Conservation (phyloP, 1,140 invertebrate genomes). For the Drosophila athabasca region DNA sequence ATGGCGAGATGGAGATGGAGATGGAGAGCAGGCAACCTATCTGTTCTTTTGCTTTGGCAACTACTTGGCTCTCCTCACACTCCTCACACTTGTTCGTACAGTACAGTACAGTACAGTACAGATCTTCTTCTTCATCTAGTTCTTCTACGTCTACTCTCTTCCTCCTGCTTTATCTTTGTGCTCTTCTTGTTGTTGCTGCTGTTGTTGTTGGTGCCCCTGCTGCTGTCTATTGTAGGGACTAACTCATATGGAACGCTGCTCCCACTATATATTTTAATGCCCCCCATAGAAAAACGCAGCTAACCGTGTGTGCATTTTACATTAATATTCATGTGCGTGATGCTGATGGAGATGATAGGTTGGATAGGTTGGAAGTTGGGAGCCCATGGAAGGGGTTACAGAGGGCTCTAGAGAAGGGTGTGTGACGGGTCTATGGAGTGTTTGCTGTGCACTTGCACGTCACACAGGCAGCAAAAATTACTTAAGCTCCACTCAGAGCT, state of each 20-base stretch:
- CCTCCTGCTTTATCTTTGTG: slow-evolving; percentile 3
- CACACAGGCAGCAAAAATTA: slow-evolving; percentile 73
- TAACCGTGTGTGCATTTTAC: slow-evolving; percentile 79
- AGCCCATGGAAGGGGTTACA: too few species aligned
- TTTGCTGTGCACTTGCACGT: slow-evolving; percentile 76
- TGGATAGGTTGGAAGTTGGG: background rate
- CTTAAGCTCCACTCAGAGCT: slow-evolving; percentile 50
- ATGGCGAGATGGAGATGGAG: background rate
- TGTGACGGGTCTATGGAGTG: slow-evolving; percentile 17
- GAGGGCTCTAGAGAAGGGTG: too few species aligned
- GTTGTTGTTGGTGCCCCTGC: background rate
- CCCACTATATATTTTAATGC: slow-evolving; percentile 77
- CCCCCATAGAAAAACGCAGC: slow-evolving; percentile 73
- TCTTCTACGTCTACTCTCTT: slow-evolving; percentile 14
- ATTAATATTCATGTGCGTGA: slow-evolving; percentile 76
- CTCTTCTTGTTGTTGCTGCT: slow-evolving; percentile 3
- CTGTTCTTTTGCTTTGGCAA: slow-evolving; percentile 19
- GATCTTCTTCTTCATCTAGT: background rate
- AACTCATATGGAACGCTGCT: slow-evolving; percentile 78
- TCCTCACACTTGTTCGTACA: background rate
- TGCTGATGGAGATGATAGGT: slow-evolving; percentile 35
- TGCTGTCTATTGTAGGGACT: slow-evolving; percentile 65
- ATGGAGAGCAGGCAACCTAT: slow-evolving; percentile 6
- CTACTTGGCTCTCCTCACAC: slow-evolving; percentile 1
- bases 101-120: too few species aligned